Base-by-base conservation (phyloP, 2,113 vertebrate genomes). In the Tinamus guttatus region DNA sequence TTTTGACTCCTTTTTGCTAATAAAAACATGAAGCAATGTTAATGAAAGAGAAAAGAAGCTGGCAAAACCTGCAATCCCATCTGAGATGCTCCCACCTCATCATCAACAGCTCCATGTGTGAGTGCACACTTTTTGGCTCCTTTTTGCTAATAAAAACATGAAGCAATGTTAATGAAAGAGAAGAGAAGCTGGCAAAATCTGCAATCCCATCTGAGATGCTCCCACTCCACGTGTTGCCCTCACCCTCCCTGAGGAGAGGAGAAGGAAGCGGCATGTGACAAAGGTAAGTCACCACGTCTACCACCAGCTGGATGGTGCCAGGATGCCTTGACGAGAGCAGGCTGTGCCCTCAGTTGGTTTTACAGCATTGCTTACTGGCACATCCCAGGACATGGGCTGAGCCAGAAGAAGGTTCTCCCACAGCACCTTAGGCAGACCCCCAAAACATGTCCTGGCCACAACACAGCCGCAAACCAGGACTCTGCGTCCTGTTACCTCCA, bases 261-360 rank as follows among this genome's bases (percentile, higher is more conserved):
- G 9, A 10, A 81, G 17, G 13, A 13, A 87, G 54, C 7, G 4
- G 0, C 30, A 20, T 8, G 14, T 27, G 18, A 40, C 32, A 71
- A 47, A 38, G 19, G 43, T n/a, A 64, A 28, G 13, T 79, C 32
- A n/a, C 34, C 19, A 68, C 71, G 41, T 40, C 60, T 60, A 49
- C 5, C 0, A 2, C 18, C 65, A 71, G 40, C 54, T 59, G n/a
- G 13, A 70, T 45, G 45, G 20, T 19, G 1, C 21, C 49, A 36
- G 45, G 18, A 81, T 8, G 1, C 40, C 11, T 60, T 59, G 30
- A 13, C 0, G 1, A 67, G 11, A 65, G 3, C 2, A 3, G 78
- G 25, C 19, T 58, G 41, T 76, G 41, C 18, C 34, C 24, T 22
- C 18, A 25, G 34, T 22, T 70, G 41, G 30, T 71, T 84, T 87